Conservation (phyloP, 2,888 invertebrate genomes). For the Oeneis ivallda region DNA sequence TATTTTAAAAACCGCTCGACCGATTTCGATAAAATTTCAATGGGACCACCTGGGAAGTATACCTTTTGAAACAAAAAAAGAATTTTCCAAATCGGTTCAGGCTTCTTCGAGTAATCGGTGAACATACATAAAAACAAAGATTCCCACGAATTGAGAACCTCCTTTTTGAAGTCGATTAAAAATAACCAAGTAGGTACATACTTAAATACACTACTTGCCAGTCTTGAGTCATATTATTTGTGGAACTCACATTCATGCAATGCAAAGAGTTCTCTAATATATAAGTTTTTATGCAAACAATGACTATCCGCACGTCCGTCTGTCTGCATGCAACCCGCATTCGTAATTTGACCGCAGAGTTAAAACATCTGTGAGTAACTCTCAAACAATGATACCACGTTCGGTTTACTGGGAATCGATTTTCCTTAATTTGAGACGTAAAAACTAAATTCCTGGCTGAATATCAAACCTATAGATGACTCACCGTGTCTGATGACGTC, state of each 20-base stretch:
- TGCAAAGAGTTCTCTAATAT: slow-evolving; percentile 4
- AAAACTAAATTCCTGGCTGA: neutral
- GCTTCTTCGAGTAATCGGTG: no score
- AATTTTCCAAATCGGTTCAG: no score
- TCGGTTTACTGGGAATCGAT: slow-evolving; percentile 12
- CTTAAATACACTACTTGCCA: neutral
- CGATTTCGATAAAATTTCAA: no score
- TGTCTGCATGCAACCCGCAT: slow-evolving; percentile 18
- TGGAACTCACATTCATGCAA: neutral
- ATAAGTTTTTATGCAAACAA: slow-evolving; percentile 26
- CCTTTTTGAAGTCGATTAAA: no score
- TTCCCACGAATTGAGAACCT: no score
- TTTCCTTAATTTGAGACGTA: slow-evolving; percentile 14
- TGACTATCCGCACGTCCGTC: slow-evolving; percentile 21
- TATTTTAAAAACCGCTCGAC: no score
- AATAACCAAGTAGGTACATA: no score
- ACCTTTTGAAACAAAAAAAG: no score
- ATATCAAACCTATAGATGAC: neutral
- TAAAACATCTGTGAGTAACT: slow-evolving; percentile 27
- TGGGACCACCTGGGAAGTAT: no score
- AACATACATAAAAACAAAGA: no score
- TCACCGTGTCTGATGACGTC: neutral
- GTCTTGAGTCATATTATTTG: neutral
- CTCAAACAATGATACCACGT: slow-evolving; percentile 14
- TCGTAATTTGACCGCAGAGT: slow-evolving; percentile 27